Base-by-base conservation (phyloP, 2,888 invertebrate species). In the Sympetrum striolatum region DNA sequence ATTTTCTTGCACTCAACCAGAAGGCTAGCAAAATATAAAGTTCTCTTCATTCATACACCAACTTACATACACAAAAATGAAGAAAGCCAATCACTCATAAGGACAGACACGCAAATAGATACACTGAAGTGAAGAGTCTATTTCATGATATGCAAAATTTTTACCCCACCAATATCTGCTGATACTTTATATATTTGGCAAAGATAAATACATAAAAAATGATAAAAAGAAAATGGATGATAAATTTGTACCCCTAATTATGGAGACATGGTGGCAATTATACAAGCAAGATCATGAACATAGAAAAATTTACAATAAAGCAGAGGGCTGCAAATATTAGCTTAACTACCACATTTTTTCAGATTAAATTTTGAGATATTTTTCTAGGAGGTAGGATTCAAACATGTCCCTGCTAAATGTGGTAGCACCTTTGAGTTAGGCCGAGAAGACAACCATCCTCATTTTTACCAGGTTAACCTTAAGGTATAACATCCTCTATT, bases 11-110 rank as follows among this genome's bases (percentile, higher is more conserved):
- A 86, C 60, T 64, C 60, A 64, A 86, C 86, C 86, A 86, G 86
- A 86, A 64, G 86, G 86, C 60, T 86, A 86, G 86, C 86, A 60
- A 64, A 86, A 86, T 86, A 86, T 82, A 82, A 82, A 58, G 60
- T 64, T 86, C 86, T 64, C 60, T 60, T 86, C 86, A 86, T n/a
- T 86, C 60, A 86, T 64, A 37, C 60, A 86, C 58, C 86, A 60
- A 86, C 58, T 22, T 25, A 35, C 44, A 58, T 60, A 37, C 60
- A 86, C 86, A 86, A 86, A 86, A 58, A 31, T 14, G n/a, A 60
- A 15, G 86, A 64, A 82, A 82, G 82, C 82, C 25, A 58, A 86
- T 86, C 86, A 64, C 86, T 37, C 86, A 53, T 22, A 60, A n/a
- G 37, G 35, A 60, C 58, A 37, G 60, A 60, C 58, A 58, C 58